These are phyloP conservation scores for Sander lucioperca DNA, from an alignment of 2,113 vertebrate species.

Conservation along the genomic window DNA sequence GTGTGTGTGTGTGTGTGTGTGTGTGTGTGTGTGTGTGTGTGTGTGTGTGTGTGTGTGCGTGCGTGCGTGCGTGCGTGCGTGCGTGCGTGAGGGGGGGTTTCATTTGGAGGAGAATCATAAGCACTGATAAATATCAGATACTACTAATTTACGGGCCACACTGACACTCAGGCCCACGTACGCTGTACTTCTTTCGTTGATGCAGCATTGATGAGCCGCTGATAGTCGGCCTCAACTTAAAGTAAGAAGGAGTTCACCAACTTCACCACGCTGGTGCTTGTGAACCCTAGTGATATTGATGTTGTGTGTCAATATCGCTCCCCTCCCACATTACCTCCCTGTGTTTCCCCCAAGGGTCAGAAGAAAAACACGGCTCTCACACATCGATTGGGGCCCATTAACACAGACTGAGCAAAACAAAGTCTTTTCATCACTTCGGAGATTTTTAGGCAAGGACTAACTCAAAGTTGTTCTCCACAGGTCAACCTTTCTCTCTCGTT, in stretches of 20 bases:
- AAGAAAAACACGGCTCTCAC: conserved; percentile 56
- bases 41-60: neutral
- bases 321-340: conserved; percentile 58
- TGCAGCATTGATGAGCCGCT: conserved; percentile 30
- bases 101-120: conserved; percentile 18
- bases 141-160: conserved; percentile 14
- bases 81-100: neutral
- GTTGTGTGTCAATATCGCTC: conserved; percentile 62
- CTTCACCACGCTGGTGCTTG: conserved; percentile 22
- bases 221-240: conserved; percentile 27
- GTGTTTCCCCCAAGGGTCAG: conserved; percentile 65
- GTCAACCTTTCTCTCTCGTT: conserved; percentile 44
- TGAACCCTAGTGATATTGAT: conserved; percentile 60
- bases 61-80: too few species aligned
- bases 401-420: conserved; percentile 72
- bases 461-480: conserved; percentile 50
- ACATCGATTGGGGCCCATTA: conserved; percentile 74
- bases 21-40: conserved; percentile 4
- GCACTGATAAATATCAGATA: conserved; percentile 29
- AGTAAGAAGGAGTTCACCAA: conserved; percentile 39
- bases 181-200: conserved; percentile 41
- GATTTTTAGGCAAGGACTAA: conserved; percentile 68
- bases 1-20: neutral
- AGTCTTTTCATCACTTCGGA: conserved; percentile 72
- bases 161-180: neutral